Conservation (phyloP, 2,888 invertebrate genomes). For the Eulithis testata region DNA sequence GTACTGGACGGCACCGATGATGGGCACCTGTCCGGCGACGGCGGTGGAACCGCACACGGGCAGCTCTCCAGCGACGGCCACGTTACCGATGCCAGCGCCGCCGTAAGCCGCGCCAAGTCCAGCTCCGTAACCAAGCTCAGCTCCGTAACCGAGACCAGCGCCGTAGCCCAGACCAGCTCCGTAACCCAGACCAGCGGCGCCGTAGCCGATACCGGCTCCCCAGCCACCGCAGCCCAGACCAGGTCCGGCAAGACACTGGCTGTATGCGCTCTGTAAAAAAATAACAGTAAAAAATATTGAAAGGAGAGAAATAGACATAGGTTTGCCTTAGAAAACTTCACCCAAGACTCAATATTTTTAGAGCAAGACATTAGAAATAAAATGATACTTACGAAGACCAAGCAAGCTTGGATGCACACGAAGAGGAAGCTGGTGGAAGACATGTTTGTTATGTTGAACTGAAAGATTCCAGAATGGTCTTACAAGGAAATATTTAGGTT, state of each 20-base stretch:
- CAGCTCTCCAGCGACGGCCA: constrained; percentile 49
- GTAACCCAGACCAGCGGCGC: constrained; percentile 19
- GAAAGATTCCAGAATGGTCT: constrained; percentile 29
- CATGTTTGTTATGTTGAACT: constrained; percentile 38
- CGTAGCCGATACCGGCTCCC: constrained; percentile 10
- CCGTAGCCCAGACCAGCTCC: constrained; percentile 17
- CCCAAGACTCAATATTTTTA: too few species aligned
- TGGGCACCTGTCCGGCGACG: constrained; percentile 48
- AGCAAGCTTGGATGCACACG: constrained; percentile 43
- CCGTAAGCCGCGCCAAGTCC: constrained; percentile 24
- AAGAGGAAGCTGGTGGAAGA: constrained; percentile 36
- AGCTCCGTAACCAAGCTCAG: neutral
- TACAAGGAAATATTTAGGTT: constrained; percentile 5
- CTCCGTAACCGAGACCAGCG: constrained; percentile 2
- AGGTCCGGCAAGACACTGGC: too few species aligned
- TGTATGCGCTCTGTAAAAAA: too few species aligned
- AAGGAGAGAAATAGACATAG: too few species aligned
- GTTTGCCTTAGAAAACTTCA: too few species aligned
- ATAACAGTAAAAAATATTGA: too few species aligned
- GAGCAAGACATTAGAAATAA: neutral
- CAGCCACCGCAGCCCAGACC: constrained; percentile 1
- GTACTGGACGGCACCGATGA: constrained; percentile 49
- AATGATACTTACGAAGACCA: constrained; percentile 45
- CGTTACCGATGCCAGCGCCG: constrained; percentile 37
- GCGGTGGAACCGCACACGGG: constrained; percentile 49